Conservation (phyloP, 2,888 invertebrate genomes). For the Drosophila histrio region DNA sequence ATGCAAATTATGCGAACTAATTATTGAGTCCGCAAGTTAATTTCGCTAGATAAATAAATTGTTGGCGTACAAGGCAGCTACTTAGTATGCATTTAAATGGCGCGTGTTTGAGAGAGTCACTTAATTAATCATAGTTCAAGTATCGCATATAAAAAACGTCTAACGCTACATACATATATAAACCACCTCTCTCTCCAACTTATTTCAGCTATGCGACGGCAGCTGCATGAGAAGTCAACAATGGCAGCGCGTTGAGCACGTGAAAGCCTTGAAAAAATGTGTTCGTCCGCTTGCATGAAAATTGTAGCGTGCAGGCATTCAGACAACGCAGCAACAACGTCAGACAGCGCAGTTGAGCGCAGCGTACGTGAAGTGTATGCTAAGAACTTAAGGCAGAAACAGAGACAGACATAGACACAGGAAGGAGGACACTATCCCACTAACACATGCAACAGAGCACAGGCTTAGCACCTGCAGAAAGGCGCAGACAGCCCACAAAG, state of each 20-base stretch:
- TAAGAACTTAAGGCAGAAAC: conserved; percentile 51
- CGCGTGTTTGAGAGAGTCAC: conserved; percentile 39
- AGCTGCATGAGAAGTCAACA: conserved; percentile 46
- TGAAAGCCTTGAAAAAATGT: conserved; percentile 74
- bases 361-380: conserved; percentile 73
- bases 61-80: conserved; percentile 36
- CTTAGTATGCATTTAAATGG: conserved; percentile 64
- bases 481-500: conserved; percentile 51
- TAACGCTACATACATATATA: conserved; percentile 42
- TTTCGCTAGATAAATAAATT: conserved; percentile 29
- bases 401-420: conserved; percentile 1
- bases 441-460: conserved; percentile 43
- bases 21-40: conserved; percentile 1
- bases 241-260: conserved; percentile 48
- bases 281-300: conserved; percentile 74
- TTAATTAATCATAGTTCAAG: conserved; percentile 67
- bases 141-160: conserved; percentile 33
- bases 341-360: conserved; percentile 63
- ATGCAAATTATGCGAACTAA: not conserved
- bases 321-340: conserved; percentile 63
- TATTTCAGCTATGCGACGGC: conserved; percentile 40
- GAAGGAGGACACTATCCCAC: conserved; percentile 50
- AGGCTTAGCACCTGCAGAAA: conserved; percentile 66
- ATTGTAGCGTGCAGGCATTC: conserved; percentile 81
- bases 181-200: conserved; percentile 3